These are phyloP conservation scores for Trichoplusia ni DNA, from an alignment of 1,140 invertebrate species.

Conservation along the genomic window DNA sequence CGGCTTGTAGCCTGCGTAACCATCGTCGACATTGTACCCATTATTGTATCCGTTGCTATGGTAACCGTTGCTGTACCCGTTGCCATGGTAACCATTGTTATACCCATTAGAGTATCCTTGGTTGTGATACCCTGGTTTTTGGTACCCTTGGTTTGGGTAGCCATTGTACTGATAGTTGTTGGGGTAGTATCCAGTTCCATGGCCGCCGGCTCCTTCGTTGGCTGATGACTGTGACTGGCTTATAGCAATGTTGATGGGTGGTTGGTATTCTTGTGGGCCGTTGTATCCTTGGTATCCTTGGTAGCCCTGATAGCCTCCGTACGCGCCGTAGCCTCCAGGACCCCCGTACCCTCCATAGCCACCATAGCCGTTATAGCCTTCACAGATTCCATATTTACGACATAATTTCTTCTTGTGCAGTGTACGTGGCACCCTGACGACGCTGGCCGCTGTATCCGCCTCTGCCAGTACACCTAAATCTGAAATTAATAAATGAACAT, in stretches of 20 bases:
- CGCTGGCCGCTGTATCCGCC: conserved; percentile 21
- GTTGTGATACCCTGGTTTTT: conserved; percentile 33
- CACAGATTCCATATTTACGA: conserved; percentile 55
- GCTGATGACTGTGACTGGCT: conserved; percentile 72
- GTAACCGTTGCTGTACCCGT: conserved; percentile 36
- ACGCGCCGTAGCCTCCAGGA: conserved; percentile 44
- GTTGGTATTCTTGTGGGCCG: conserved; percentile 40
- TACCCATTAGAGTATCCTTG: conserved; percentile 37
- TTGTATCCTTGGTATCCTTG: conserved; percentile 43
- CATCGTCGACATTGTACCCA: conserved; percentile 12
- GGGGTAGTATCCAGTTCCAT: conserved; percentile 53
- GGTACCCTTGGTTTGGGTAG: conserved; percentile 31
- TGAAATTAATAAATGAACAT: conserved; percentile 37
- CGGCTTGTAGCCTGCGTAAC: conserved; percentile 37
- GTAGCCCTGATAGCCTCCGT: conserved; percentile 44
- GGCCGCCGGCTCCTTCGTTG: conserved; percentile 58
- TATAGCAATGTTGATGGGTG: conserved; percentile 69
- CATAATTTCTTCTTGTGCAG: conserved; percentile 53
- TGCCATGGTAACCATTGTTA: conserved; percentile 21
- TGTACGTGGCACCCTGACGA: conserved; percentile 42
- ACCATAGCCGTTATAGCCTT: conserved; percentile 40
- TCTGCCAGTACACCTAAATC: no score
- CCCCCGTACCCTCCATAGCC: conserved; percentile 21
- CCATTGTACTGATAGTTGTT: conserved; percentile 68
- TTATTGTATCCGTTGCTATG: conserved; percentile 20